phyloP scores from a whole-genome alignment of 2,888 invertebrate species.

The Parasteatoda lunata region DNA sequence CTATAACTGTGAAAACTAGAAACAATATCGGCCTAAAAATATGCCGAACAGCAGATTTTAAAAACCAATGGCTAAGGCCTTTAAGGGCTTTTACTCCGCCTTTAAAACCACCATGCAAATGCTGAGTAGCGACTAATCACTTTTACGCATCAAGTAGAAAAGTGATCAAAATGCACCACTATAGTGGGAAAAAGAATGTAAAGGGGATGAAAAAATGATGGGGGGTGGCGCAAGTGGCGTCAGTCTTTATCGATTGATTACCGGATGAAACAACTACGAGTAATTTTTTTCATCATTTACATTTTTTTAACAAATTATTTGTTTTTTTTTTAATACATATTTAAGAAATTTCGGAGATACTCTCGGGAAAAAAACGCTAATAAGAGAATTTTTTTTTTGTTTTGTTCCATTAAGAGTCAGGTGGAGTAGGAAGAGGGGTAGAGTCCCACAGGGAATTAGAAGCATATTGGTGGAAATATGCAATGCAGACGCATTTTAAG shows the following conservation, averaged over 20 bases:
- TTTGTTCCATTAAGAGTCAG: no score
- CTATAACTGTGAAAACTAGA: conserved; percentile 61
- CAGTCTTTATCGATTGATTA: conserved; percentile 67
- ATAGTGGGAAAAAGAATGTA: conserved; percentile 19
- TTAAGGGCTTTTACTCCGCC: conserved; percentile 60
- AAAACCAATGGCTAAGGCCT: conserved; percentile 67
- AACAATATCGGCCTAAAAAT: conserved; percentile 64
- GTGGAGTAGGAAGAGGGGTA: no score
- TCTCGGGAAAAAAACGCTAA: conserved; percentile 39
- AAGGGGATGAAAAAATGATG: conserved; percentile 7
- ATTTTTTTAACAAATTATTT: conserved; percentile 48
- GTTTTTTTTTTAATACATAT: conserved; percentile 33
- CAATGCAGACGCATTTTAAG: no score
- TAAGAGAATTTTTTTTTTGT: conserved; percentile 23
- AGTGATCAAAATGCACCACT: conserved; percentile 63
- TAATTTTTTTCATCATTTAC: conserved; percentile 62
- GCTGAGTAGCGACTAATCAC: conserved; percentile 65
- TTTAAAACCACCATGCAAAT: conserved; percentile 66
- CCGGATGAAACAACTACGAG: conserved; percentile 63
- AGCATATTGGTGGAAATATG: no score
- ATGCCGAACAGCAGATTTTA: conserved; percentile 63
- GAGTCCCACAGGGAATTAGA: no score
- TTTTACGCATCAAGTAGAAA: conserved; percentile 54
- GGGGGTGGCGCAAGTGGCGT: conserved; percentile 45
- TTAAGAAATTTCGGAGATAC: conserved; percentile 27